Evolutionary conservation across 2,888 invertebrate genomes (phyloP), one percentile per base, ranked within the genome.

Genomic region (Strigamia crassipes): DNA sequence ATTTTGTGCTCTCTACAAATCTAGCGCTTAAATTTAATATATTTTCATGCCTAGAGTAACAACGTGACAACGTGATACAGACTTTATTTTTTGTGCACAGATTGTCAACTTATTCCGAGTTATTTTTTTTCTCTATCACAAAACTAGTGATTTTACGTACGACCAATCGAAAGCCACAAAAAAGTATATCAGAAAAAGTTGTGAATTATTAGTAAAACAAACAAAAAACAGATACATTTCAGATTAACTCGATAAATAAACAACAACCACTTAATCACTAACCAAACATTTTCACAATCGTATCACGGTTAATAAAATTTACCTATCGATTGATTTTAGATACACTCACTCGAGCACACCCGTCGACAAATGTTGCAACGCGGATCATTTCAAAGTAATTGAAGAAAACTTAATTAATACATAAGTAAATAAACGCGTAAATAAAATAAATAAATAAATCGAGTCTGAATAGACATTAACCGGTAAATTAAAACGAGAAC

Each of bases 1-100:
- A 61, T 61, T 61, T 23, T 61, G 61, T 23, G 5, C 61, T 15
- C 61, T 61, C 61, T 61, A 18, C 61, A 61, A 61, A 61, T 61
- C 61, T n/a, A 18, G 15, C 18, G n/a, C 61, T 61, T 61, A 61
- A 61, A 61, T 61, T 46, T 46, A 10, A 46, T 61, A 61, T 61
- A 18, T 61, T 61, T 61, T 61, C 61, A 61, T 61, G 61, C 61
- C 61, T 18, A 61, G 6, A 61, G 15, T 12, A 46, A 46, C 61
- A 61, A 18, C 21, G 61, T 18, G 1, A 18, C 18, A 12, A 61
- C 9, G 3, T 6, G 34, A 34, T 34, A 34, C 34, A 34, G 6
- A n/a, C n/a, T n/a, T n/a, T n/a, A n/a, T n/a, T n/a, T n/a, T n/a
- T n/a, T n/a, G n/a, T n/a, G n/a, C 34, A 6, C 6, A 6, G 34